These are phyloP conservation scores for Agriotes lineatus DNA, from an alignment of 2,888 invertebrate genomes.

Conservation along the genomic window DNA sequence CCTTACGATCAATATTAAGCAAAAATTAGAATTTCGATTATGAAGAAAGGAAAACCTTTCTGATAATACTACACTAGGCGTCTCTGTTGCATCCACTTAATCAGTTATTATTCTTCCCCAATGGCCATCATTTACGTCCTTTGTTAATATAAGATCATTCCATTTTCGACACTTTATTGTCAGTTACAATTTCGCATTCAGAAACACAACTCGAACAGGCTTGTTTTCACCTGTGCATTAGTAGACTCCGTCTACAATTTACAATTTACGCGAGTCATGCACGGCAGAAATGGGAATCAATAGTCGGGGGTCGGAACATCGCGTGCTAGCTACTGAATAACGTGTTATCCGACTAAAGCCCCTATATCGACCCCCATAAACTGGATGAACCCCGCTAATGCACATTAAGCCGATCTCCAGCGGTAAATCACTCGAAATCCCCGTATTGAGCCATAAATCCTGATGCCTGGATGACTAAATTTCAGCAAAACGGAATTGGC, in stretches of 20 bases:
- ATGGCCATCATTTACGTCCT: too few relatives aligned
- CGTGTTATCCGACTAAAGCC: slow-evolving; percentile 19
- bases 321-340: slow-evolving; percentile 32
- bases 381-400: slow-evolving; percentile 18
- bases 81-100: too few relatives aligned
- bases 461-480: slow-evolving; percentile 7
- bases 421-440: slow-evolving; percentile 23
- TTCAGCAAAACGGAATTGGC: neutral
- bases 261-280: slow-evolving; percentile 6
- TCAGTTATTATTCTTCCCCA: too few relatives aligned
- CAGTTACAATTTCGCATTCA: too few relatives aligned
- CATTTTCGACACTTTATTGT: too few relatives aligned
- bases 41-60: too few relatives aligned
- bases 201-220: too few relatives aligned
- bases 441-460: slow-evolving; percentile 19
- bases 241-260: slow-evolving; percentile 2
- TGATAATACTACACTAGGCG: too few relatives aligned
- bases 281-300: slow-evolving; percentile 29
- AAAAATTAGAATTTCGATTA: too few relatives aligned
- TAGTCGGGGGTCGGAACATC: slow-evolving; percentile 38
- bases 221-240: neutral
- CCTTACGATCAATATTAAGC: too few relatives aligned
- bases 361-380: slow-evolving; percentile 27
- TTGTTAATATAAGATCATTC: too few relatives aligned
- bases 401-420: slow-evolving; percentile 19